Evolutionary conservation across 2,113 vertebrate genomes (phyloP).

Genomic region (Dasyurus viverrinus): DNA sequence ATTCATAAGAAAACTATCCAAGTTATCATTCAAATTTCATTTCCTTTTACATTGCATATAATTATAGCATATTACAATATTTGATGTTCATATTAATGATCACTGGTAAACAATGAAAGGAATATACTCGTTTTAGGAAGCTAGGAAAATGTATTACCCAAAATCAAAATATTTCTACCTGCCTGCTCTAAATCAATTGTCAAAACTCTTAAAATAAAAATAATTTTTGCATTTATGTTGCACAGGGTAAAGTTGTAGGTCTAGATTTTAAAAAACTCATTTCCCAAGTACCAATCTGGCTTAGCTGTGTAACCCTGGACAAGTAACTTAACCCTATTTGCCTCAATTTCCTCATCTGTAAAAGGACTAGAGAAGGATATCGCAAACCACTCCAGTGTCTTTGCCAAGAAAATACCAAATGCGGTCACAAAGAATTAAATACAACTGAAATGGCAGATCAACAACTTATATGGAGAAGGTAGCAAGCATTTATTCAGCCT

Average conservation of each 20-base stretch:
- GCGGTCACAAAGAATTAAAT: not conserved
- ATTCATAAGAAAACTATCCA: not conserved
- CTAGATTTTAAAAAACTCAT: not conserved
- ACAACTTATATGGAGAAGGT: not conserved
- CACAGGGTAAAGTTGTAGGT: not conserved
- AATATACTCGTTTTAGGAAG: not conserved
- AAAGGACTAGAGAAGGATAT: not conserved
- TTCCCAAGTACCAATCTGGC: not conserved
- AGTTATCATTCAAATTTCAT: not conserved
- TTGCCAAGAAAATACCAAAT: not conserved
- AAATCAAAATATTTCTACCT: not conserved
- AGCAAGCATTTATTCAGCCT: not conserved
- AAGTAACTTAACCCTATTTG: not conserved
- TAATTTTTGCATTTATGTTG: no score
- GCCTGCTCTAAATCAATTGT: not conserved
- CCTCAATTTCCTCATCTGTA: not conserved
- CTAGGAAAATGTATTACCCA: not conserved
- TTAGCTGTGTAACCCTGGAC: not conserved
- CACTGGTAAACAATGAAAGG: not conserved
- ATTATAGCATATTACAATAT: not conserved
- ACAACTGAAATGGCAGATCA: not conserved
- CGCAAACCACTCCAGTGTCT: not conserved
- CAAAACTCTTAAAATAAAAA: not conserved
- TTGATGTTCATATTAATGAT: not conserved
- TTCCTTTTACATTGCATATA: not conserved